Base-by-base conservation (phyloP, 30 jellyfish, hydroid and myxozoan genomes). In the Turritopsis dohrnii region DNA sequence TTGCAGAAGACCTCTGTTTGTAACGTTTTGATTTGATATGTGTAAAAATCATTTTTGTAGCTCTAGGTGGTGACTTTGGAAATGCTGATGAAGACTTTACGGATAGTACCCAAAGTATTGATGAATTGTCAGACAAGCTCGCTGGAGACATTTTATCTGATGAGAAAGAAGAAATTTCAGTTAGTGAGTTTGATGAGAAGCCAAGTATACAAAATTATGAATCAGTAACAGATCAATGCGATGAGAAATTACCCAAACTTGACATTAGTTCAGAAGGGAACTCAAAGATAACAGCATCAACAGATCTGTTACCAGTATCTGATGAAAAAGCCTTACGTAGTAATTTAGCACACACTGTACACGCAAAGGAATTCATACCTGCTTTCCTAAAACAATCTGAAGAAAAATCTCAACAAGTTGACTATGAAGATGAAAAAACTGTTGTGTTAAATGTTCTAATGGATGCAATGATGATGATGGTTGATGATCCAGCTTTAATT, bases 311-410 rank as follows among this genome's bases (percentile, higher is more conserved):
- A 5, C 5, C 5, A 41, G 13, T 41, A 41, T 41, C 13, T 41
- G 9, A 3, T 41, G 13, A 3, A 41, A 13, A 3, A 41, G 60
- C 13, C 5, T 5, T 41, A 41, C n/a, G 60, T 41, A 41, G 60
- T 41, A 13, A 3, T 41, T 41, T 41, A 41, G 60, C 60, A 69
- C 9, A 69, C 9, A 8, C 77, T n/a, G 22, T 69, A 7, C 16
- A 69, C 19, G 77, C 77, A 69, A 69, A 69, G 30, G 77, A 69
- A 21, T 69, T 69, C 19, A 21, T 69, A 9, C 77, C 77, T 5
- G 13, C 60, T 41, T 41, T 41, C 60, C 60, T 3, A 13, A 41
- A 3, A 3, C 60, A 41, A 13, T 3, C 5, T 41, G 60, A 41
- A 13, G 60, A 41, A 41, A 41, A 41, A 41, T 13, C 60, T 41